These are phyloP conservation scores for Pimpla rufipes DNA, from an alignment of 2,888 invertebrate genomes.

Conservation along the genomic window DNA sequence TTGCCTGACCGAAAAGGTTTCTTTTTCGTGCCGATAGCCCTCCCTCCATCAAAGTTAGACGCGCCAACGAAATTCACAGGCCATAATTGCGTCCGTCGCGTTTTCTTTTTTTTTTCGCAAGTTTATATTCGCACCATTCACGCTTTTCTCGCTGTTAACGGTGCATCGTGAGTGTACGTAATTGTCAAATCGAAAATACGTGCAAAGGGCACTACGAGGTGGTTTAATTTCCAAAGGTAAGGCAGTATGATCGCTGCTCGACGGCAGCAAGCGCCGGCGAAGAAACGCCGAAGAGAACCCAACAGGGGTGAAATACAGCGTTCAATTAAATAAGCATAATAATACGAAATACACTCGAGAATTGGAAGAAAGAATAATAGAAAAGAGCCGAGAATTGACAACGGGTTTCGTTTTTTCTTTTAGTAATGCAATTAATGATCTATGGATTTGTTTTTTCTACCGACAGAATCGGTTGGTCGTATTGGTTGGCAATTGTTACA, in stretches of 20 bases:
- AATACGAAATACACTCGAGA: conserved; percentile 4
- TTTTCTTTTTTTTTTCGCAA: conserved; percentile 7
- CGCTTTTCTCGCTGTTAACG: not conserved
- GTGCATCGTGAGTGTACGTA: not conserved
- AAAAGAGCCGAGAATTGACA: conserved; percentile 3
- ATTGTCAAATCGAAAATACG: conserved; percentile 16
- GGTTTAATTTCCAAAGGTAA: conserved; percentile 24
- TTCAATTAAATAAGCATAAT: not conserved
- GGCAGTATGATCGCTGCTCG: conserved; percentile 15
- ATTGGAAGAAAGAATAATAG: conserved; percentile 5
- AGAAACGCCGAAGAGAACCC: not conserved
- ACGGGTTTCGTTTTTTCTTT: not conserved
- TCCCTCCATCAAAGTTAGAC: conserved; percentile 29
- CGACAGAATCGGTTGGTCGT: conserved; percentile 12
- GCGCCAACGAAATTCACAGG: conserved; percentile 43
- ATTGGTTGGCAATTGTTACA: conserved; percentile 39
- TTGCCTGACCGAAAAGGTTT: conserved; percentile 53
- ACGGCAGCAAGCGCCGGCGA: conserved; percentile 11
- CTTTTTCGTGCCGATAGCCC: conserved; percentile 47
- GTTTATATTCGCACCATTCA: conserved; percentile 4
- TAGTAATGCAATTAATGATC: conserved; percentile 17
- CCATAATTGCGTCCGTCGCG: conserved; percentile 20
- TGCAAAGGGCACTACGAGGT: not conserved
- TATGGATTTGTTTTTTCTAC: not conserved
- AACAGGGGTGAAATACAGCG: not conserved